These are phyloP conservation scores for Alethe diademata DNA, from an alignment of 2,113 vertebrate species.

Conservation along the genomic window DNA sequence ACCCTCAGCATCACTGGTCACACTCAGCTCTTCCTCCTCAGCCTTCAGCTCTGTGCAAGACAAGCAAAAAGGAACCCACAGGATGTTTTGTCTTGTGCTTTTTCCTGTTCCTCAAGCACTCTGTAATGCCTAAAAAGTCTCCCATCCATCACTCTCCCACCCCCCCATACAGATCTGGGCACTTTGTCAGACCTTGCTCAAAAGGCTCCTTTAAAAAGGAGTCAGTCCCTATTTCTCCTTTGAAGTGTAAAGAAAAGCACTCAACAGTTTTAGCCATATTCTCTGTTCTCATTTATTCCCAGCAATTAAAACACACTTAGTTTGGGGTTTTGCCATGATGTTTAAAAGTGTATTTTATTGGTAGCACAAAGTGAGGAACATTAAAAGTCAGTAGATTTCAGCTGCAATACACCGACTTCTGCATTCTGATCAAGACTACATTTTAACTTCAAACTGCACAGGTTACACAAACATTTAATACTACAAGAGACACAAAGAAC, in stretches of 20 bases:
- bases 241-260: background rate
- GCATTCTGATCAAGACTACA: conserved; percentile 21
- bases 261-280: background rate
- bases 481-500: background rate
- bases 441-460: background rate
- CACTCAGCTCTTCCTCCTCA: background rate
- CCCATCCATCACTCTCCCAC: fast-evolving
- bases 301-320: background rate
- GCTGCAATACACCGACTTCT: background rate
- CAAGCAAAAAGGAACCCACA: background rate
- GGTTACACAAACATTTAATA: background rate
- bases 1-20: background rate
- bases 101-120: background rate
- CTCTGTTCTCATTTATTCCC: background rate
- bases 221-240: background rate
- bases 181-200: too few relatives aligned
- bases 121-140: fast-evolving
- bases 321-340: background rate
- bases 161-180: fast-evolving
- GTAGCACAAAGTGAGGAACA: background rate
- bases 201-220: background rate
- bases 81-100: fast-evolving
- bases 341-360: conserved; percentile 47
- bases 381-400: conserved; percentile 45
- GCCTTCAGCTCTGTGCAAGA: background rate